These are phyloP conservation scores for Pheosia gnoma DNA, from an alignment of 2,888 invertebrate genomes.

Conservation along the genomic window DNA sequence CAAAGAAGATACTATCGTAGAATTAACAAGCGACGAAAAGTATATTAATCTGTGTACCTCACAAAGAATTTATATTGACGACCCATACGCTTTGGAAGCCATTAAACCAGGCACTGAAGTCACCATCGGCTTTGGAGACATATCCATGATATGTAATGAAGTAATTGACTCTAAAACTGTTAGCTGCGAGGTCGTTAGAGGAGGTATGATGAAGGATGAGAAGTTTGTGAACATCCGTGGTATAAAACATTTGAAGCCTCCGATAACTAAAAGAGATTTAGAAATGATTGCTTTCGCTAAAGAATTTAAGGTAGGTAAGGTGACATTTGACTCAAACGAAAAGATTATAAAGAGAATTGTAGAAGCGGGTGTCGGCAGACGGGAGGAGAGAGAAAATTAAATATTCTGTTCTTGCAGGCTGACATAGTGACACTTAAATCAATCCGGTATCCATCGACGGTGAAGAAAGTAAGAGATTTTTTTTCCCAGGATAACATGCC, in stretches of 20 bases:
- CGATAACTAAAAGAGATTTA: conserved; percentile 50
- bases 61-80: conserved; percentile 54
- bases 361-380: too few species aligned
- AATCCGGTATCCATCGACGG: conserved; percentile 38
- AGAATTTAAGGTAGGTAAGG: conserved; percentile 46
- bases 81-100: conserved; percentile 43
- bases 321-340: too few species aligned
- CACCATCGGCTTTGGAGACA: conserved; percentile 46
- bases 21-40: conserved; percentile 44
- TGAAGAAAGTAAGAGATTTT: conserved; percentile 39
- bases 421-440: conserved; percentile 52
- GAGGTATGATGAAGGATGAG: conserved; percentile 40
- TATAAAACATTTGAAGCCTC: conserved; percentile 44
- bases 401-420: conserved; percentile 36
- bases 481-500: conserved; percentile 41
- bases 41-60: conserved; percentile 50
- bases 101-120: conserved; percentile 51
- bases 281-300: conserved; percentile 54
- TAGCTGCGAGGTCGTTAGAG: conserved; percentile 47
- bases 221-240: conserved; percentile 51
- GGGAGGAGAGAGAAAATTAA: too few species aligned
- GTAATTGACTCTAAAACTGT: conserved; percentile 40
- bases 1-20: conserved; percentile 31
- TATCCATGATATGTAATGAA: conserved; percentile 47
- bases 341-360: too few species aligned